Percentiles rank a stretch among this genome's conserved stretches.
phyloP scores from a whole-genome alignment of 2,888 invertebrate genomes.

The Nomada hirtipes region DNA sequence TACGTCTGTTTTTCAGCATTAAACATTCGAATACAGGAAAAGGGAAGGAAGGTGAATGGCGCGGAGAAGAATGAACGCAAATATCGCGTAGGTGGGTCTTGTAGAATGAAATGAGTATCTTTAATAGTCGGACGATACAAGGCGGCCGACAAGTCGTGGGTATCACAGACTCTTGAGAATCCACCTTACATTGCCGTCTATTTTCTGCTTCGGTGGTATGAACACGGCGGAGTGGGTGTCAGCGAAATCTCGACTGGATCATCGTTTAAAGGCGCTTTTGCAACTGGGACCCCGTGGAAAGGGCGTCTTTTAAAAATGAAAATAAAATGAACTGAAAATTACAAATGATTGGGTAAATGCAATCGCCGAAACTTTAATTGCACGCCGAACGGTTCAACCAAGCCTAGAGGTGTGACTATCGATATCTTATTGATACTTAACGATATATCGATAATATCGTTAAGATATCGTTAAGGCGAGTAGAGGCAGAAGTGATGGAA shows the following conservation, averaged over 20 bases:
- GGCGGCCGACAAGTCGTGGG: constrained; percentile 49
- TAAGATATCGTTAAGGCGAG: no score
- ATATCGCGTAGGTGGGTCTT: constrained; percentile 53
- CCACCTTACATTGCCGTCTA: constrained; percentile 33
- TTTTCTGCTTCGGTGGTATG: constrained; percentile 15
- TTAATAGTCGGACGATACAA: constrained; percentile 54
- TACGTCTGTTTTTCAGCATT: neutral
- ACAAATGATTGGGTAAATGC: neutral
- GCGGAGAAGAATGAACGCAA: constrained; percentile 43
- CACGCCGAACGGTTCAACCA: neutral
- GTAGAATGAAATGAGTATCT: constrained; percentile 63
- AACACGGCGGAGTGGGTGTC: constrained; percentile 35
- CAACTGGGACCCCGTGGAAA: constrained; percentile 3
- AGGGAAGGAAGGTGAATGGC: constrained; percentile 27
- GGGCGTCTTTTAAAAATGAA: constrained; percentile 15
- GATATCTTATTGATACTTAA: no score
- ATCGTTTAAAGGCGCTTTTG: constrained; percentile 40
- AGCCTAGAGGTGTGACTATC: no score
- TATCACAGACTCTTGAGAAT: constrained; percentile 32
- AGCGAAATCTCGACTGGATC: constrained; percentile 48
- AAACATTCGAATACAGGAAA: neutral
- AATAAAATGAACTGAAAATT: neutral
- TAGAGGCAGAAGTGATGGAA: no score
- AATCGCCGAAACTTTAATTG: neutral
- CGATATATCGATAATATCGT: no score